A percentile compares a stretch with the other conserved stretches of the same genome.
Conservation (phyloP, 1,140 invertebrate species). For the Charaxes varanes region DNA sequence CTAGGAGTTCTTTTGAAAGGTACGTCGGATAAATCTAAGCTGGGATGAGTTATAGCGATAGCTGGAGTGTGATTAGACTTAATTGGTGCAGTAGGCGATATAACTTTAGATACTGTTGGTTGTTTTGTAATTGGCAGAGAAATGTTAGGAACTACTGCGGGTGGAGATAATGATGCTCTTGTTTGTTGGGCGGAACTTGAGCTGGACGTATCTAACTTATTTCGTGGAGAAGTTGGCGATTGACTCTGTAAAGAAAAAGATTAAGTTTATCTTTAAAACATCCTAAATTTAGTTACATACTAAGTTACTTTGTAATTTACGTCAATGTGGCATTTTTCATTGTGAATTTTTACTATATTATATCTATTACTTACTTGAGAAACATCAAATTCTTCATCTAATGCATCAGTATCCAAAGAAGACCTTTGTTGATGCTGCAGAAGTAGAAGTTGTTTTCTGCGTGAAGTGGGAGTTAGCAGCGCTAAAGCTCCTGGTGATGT, state of each 20-base stretch:
- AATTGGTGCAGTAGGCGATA: slow-evolving; percentile 40
- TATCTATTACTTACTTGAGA: slow-evolving; percentile 73
- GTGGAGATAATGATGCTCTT: slow-evolving; percentile 52
- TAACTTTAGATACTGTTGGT: slow-evolving; percentile 56
- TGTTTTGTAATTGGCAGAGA: slow-evolving; percentile 67
- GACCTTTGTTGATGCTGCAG: slow-evolving; percentile 88
- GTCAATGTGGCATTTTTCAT: too few species aligned
- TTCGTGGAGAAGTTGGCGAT: slow-evolving; percentile 68
- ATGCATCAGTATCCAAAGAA: slow-evolving; percentile 87
- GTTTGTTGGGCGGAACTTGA: slow-evolving; percentile 41
- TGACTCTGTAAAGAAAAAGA: slow-evolving; percentile 50
- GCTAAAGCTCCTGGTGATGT: slow-evolving; percentile 73
- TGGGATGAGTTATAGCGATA: slow-evolving; percentile 70
- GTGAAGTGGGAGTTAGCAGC: slow-evolving; percentile 83
- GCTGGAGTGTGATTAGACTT: slow-evolving; percentile 65
- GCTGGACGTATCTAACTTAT: slow-evolving; percentile 64
- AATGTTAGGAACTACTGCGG: slow-evolving; percentile 59
- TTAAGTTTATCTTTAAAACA: background rate
- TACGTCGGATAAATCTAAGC: slow-evolving; percentile 61
- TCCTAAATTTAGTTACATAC: too few species aligned
- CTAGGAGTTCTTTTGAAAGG: slow-evolving; percentile 66
- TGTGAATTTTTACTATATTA: too few species aligned
- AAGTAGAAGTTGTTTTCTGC: slow-evolving; percentile 82
- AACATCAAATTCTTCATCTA: slow-evolving; percentile 81
- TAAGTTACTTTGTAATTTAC: too few species aligned